Conservation (phyloP, 2,888 invertebrate genomes). For the Eugnorisma glareosa region DNA sequence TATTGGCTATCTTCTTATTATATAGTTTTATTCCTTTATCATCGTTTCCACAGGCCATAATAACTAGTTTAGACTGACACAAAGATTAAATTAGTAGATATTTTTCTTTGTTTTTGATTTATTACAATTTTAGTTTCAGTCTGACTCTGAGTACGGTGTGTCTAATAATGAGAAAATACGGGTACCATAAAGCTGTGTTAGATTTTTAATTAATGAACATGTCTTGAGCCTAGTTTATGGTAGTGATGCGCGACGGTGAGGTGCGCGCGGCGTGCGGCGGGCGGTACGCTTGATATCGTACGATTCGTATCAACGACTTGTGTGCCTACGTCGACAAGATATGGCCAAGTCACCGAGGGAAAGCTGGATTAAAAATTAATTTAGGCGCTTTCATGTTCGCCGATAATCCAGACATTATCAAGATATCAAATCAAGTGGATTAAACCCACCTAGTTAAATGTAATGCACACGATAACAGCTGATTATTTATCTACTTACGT, state of each 20-base stretch:
- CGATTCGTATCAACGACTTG: conserved; percentile 74
- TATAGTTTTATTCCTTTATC: conserved; percentile 22
- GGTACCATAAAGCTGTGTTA: conserved; percentile 50
- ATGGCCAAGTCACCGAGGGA: conserved; percentile 82
- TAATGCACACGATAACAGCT: conserved; percentile 85
- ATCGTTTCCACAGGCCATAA: not conserved
- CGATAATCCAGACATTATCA: conserved; percentile 89
- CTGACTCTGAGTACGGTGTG: conserved; percentile 14
- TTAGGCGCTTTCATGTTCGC: conserved; percentile 89
- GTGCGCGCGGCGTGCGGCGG: conserved; percentile 53
- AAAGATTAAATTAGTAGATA: not conserved
- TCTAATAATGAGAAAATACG: conserved; percentile 40
- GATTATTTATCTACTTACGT: conserved; percentile 82
- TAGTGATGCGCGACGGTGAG: conserved; percentile 46
- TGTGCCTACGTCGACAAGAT: conserved; percentile 81
- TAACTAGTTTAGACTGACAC: not conserved
- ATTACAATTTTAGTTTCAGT: conserved; percentile 1
- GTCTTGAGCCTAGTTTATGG: conserved; percentile 69
- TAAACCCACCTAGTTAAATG: conserved; percentile 87
- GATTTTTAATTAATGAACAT: conserved; percentile 66
- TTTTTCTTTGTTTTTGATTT: conserved; percentile 20
- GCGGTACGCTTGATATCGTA: conserved; percentile 72
- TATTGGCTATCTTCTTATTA: not conserved
- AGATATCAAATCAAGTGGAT: conserved; percentile 89
- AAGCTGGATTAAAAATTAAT: conserved; percentile 89